These are phyloP conservation scores for Agrotis ipsilon DNA, from an alignment of 2,888 invertebrate genomes.

Conservation along the genomic window DNA sequence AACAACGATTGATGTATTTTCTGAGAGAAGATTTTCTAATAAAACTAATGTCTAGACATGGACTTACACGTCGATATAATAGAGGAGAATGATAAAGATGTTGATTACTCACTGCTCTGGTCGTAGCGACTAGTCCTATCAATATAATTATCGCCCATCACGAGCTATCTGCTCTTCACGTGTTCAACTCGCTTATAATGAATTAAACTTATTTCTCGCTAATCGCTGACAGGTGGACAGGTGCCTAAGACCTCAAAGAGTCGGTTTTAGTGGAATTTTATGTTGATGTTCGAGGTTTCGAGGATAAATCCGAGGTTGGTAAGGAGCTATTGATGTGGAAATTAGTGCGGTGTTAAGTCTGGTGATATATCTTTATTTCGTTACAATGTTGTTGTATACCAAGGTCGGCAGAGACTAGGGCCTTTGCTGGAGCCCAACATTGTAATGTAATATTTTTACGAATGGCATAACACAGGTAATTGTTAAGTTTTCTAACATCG, in stretches of 20 bases:
- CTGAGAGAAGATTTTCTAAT: neutral
- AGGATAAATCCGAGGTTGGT: conserved; percentile 18
- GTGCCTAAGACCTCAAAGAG: conserved; percentile 39
- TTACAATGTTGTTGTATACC: neutral
- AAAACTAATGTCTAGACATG: neutral
- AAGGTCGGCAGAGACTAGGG: no score
- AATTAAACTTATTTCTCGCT: neutral
- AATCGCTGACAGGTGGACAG: neutral
- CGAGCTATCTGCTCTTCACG: neutral
- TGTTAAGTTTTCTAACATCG: no score
- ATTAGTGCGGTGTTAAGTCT: conserved; percentile 29
- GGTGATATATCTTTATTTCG: conserved; percentile 31
- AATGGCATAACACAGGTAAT: no score
- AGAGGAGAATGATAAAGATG: no score
- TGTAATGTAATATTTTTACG: no score
- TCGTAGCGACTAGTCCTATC: no score
- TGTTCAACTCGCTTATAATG: neutral
- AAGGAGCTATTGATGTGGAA: conserved; percentile 34
- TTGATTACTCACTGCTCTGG: no score
- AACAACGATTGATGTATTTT: neutral
- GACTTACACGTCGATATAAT: no score
- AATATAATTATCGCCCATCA: no score
- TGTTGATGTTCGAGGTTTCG: conserved; percentile 44
- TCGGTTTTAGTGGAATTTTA: conserved; percentile 60
- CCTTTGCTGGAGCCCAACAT: no score